Evolutionary conservation across 2,888 invertebrate genomes (phyloP).

Genomic region (Anticlea derivata): DNA sequence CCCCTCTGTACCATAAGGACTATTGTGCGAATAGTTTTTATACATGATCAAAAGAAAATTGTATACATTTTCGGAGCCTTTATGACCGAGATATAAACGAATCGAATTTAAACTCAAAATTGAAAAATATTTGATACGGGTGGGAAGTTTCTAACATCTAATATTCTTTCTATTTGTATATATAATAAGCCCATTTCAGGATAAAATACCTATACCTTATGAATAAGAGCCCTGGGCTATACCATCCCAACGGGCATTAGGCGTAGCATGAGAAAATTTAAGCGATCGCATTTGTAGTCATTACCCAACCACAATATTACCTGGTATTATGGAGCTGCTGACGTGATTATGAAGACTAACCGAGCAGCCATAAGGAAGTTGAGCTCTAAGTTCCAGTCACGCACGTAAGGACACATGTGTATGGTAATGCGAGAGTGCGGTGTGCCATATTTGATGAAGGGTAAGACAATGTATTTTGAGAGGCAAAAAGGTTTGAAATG

Average conservation of each 20-base stretch:
- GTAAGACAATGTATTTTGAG: slow-evolving; percentile 2
- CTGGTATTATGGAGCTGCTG: slow-evolving; percentile 7
- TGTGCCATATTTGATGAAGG: slow-evolving; percentile 2
- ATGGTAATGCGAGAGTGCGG: slow-evolving; percentile 12
- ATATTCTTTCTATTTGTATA: too few species aligned
- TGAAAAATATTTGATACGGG: too few species aligned
- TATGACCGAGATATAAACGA: too few species aligned
- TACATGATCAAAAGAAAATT: not conserved
- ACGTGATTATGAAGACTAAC: slow-evolving; percentile 15
- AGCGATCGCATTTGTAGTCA: not conserved
- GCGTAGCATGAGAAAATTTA: too few species aligned
- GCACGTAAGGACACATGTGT: slow-evolving; percentile 10
- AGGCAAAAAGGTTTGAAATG: not conserved
- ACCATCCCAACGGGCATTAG: too few species aligned
- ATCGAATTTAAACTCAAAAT: too few species aligned
- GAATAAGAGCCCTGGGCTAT: too few species aligned
- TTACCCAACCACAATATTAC: slow-evolving; percentile 15
- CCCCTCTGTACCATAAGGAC: not conserved
- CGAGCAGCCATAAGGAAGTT: slow-evolving; percentile 11
- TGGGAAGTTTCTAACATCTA: too few species aligned
- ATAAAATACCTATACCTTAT: too few species aligned
- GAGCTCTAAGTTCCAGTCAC: slow-evolving; percentile 13
- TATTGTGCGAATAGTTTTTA: not conserved
- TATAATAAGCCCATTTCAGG: too few species aligned
- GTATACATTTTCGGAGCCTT: not conserved